These are phyloP conservation scores for Brachionus manjavacas DNA, from an alignment of 1,140 invertebrate species.

Conservation along the genomic window DNA sequence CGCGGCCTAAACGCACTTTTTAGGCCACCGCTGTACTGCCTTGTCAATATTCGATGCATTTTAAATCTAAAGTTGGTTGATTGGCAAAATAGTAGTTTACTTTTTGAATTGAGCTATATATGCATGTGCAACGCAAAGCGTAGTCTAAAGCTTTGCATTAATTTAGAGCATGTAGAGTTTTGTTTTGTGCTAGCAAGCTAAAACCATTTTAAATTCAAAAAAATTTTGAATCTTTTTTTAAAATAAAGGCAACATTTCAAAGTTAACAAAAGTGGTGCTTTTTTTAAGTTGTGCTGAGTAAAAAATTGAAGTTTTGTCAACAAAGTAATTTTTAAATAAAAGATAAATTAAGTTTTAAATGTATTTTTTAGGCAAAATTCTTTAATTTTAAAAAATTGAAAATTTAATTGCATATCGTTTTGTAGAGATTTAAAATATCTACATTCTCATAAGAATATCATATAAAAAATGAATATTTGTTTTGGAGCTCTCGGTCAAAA, in stretches of 20 bases:
- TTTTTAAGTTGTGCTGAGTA: not conserved
- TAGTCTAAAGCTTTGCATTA: not conserved
- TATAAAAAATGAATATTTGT: too few relatives aligned
- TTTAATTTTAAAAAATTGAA: too few relatives aligned
- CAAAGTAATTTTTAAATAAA: too few relatives aligned
- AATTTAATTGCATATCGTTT: too few relatives aligned
- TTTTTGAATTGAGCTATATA: not conserved
- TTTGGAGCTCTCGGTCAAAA: too few relatives aligned
- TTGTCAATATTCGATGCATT: not conserved
- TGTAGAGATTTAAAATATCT: too few relatives aligned
- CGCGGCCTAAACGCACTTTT: not conserved
- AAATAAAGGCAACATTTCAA: too few relatives aligned
- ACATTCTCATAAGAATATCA: too few relatives aligned
- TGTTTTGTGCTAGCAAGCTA: not conserved
- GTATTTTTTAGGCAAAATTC: too few relatives aligned
- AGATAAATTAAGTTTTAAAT: too few relatives aligned
- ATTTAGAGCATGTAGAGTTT: not conserved
- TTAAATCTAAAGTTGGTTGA: not conserved
- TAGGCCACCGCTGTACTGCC: not conserved
- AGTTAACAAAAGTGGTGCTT: not conserved
- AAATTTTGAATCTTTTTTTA: not conserved
- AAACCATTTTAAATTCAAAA: not conserved
- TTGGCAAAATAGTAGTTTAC: not conserved
- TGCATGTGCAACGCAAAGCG: not conserved
- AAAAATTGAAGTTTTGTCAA: too few relatives aligned